A percentile compares a stretch with the other conserved stretches of the same genome.
These are phyloP conservation scores for Diorhabda sublineata DNA, from an alignment of 1,140 invertebrate species.

Conservation along the genomic window DNA sequence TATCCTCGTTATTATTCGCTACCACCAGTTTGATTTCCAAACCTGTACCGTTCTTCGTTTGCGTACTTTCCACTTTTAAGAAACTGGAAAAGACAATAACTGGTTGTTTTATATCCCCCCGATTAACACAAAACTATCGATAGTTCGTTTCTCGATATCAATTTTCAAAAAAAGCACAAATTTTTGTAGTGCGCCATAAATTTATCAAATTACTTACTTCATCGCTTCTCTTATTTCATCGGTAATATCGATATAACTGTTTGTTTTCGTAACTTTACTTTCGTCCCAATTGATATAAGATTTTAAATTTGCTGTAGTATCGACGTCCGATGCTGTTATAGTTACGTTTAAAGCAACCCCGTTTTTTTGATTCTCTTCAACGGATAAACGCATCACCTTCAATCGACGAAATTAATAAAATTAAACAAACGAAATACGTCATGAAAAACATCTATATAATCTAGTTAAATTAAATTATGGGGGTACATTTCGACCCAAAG, in stretches of 20 bases:
- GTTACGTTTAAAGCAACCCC: constrained; percentile 45
- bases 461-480: too few relatives aligned
- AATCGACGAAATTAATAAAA: constrained; percentile 8
- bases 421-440: constrained; percentile 8
- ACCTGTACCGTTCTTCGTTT: constrained; percentile 3
- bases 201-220: constrained; percentile 5
- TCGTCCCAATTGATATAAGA: constrained; percentile 55
- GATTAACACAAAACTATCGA: neutral
- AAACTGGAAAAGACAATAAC: constrained; percentile 25
- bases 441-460: neutral
- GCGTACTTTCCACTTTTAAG: constrained; percentile 21
- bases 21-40: constrained; percentile 21
- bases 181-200: too few relatives aligned
- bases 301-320: constrained; percentile 50
- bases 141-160: too few relatives aligned
- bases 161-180: too few relatives aligned
- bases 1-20: constrained; percentile 18
- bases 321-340: constrained; percentile 52
- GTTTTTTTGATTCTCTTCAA: constrained; percentile 53
- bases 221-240: neutral
- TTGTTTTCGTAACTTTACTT: constrained; percentile 51
- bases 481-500: too few relatives aligned
- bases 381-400: constrained; percentile 23
- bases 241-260: neutral
- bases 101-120: too few relatives aligned